A percentile compares a stretch with the other conserved stretches of the same genome.
These are phyloP conservation scores for Listronotus bonariensis DNA, from an alignment of 1,140 invertebrate genomes.

Conservation along the genomic window DNA sequence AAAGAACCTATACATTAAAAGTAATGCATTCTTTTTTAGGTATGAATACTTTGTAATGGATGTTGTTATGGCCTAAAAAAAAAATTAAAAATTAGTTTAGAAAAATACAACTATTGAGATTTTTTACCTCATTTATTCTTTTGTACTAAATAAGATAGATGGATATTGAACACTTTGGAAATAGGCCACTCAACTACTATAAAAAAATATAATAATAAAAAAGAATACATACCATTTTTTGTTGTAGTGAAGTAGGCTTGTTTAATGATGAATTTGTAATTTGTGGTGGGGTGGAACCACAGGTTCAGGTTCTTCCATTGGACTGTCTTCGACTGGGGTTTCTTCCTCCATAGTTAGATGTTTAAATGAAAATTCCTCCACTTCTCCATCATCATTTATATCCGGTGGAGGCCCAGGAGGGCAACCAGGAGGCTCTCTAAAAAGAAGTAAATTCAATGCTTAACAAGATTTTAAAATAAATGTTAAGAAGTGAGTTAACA, in stretches of 20 bases:
- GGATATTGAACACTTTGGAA: too few relatives aligned
- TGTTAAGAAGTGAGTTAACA: too few relatives aligned
- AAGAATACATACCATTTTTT: constrained; percentile 69
- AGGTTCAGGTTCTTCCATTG: constrained; percentile 4
- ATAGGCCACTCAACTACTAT: too few relatives aligned
- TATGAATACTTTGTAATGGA: too few relatives aligned
- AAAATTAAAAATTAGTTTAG: too few relatives aligned
- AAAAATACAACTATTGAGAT: too few relatives aligned
- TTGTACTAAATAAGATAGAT: too few relatives aligned
- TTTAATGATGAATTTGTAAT: constrained; percentile 43
- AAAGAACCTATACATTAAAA: too few relatives aligned
- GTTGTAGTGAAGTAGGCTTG: constrained; percentile 75
- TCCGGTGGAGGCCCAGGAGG: constrained; percentile 83
- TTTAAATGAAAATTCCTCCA: constrained; percentile 53
- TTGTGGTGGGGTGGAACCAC: neutral
- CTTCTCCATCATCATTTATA: constrained; percentile 68
- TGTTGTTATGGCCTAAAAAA: too few relatives aligned
- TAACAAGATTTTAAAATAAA: too few relatives aligned
- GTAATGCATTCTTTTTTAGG: too few relatives aligned
- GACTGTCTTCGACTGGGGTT: constrained; percentile 11
- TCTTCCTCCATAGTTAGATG: constrained; percentile 45
- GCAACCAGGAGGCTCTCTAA: constrained; percentile 79
- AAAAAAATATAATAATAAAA: neutral
- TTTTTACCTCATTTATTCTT: too few relatives aligned
- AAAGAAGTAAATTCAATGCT: neutral